A percentile compares a stretch with the other conserved stretches of the same genome.
Conservation (phyloP, 2,888 invertebrate genomes). For the Diaprepes abbreviatus region DNA sequence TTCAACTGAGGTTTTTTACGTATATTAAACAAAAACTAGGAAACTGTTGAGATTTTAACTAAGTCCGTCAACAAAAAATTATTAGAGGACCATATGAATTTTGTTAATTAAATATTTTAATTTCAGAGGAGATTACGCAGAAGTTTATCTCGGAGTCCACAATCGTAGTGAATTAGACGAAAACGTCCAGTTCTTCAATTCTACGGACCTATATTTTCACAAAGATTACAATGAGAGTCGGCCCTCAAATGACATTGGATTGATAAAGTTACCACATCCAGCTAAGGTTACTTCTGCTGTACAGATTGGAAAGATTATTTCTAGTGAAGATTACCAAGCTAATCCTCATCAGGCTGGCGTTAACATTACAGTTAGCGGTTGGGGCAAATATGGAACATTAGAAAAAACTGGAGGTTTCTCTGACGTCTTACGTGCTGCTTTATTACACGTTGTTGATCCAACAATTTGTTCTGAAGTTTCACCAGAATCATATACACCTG, state of each 20-base stretch:
- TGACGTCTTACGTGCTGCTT: slow-evolving; percentile 1
- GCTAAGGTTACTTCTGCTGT: not conserved
- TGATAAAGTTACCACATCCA: not conserved
- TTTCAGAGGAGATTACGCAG: slow-evolving; percentile 1
- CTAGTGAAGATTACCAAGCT: not conserved
- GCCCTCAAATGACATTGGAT: not conserved
- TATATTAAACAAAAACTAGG: no score
- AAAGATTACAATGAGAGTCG: not conserved
- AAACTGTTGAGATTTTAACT: no score
- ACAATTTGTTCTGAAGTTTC: not conserved
- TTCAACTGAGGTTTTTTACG: no score
- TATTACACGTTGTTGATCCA: not conserved
- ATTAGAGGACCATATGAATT: no score
- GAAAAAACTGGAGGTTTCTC: not conserved
- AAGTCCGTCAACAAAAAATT: no score
- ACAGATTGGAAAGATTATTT: not conserved
- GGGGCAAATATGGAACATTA: slow-evolving; percentile 13
- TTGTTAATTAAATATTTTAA: no score
- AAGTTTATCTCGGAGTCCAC: not conserved
- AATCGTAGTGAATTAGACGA: not conserved
- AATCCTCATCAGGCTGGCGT: slow-evolving; percentile 3
- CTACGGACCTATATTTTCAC: not conserved
- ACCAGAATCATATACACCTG: not conserved
- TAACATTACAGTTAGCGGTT: slow-evolving; percentile 8
- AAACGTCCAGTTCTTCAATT: slow-evolving; percentile 11